Evolutionary conservation across 30 jellyfish, hydroid and myxozoan genomes (phyloP).

Genomic region (Hydractinia symbiolongicarpus): DNA sequence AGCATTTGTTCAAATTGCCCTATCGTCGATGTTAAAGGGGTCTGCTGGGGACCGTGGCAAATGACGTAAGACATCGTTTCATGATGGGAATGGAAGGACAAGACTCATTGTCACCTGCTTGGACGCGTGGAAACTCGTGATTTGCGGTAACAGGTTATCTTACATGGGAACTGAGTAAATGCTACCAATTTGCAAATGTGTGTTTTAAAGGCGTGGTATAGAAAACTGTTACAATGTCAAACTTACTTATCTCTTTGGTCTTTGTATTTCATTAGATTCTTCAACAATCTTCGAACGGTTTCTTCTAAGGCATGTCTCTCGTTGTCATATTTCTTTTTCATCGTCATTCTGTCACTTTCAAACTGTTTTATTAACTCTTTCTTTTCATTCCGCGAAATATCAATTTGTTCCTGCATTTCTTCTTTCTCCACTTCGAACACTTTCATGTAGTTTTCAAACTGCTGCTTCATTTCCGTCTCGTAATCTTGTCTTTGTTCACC

Average conservation of each 20-base stretch:
- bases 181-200: no score
- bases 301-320: slow-evolving; percentile 54
- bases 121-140: no score
- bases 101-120: no score
- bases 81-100: no score
- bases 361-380: slow-evolving; percentile 20
- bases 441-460: slow-evolving; percentile 28
- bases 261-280: slow-evolving; percentile 40
- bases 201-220: no score
- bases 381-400: slow-evolving; percentile 34
- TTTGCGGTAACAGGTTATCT: no score
- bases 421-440: slow-evolving; percentile 36
- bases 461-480: slow-evolving; percentile 51
- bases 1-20: no score
- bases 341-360: slow-evolving; percentile 7
- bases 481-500: slow-evolving; percentile 69
- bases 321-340: slow-evolving; percentile 27
- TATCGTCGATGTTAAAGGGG: no score
- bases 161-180: no score
- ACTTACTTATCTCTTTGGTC: slow-evolving; percentile 31
- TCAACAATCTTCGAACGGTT: slow-evolving; percentile 58
- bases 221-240: not conserved
- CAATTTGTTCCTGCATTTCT: slow-evolving; percentile 40
- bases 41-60: no score
- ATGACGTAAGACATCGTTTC: no score